Conservation (phyloP, 2,797 vertebrate species). For the Catostomus latipinnis region DNA sequence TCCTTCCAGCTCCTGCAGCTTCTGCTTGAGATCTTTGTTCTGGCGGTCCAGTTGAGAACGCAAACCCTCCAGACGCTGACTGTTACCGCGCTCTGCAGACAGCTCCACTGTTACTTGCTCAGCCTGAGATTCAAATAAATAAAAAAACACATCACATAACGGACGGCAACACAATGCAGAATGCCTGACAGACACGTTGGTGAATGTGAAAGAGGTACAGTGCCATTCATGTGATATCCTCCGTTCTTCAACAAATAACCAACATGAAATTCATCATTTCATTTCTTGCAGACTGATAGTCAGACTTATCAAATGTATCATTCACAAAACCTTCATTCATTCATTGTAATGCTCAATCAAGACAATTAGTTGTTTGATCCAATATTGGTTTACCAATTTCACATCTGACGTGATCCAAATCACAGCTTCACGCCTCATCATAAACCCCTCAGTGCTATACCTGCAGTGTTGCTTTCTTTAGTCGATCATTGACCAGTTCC, state of each 20-base stretch:
- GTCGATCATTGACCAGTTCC: conserved; percentile 89
- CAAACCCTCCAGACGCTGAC: conserved; percentile 88
- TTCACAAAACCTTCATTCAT: too few relatives aligned
- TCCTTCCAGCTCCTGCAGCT: conserved; percentile 91
- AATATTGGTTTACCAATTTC: too few relatives aligned
- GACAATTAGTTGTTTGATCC: too few relatives aligned
- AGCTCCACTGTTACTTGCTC: conserved; percentile 91
- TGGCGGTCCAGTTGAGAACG: conserved; percentile 92
- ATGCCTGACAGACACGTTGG: too few relatives aligned
- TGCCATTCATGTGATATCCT: too few relatives aligned
- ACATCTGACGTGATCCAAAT: too few relatives aligned
- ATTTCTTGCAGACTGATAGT: too few relatives aligned
- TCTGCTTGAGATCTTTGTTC: conserved; percentile 94
- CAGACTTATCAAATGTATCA: too few relatives aligned
- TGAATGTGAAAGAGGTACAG: too few relatives aligned
- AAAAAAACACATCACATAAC: neutral
- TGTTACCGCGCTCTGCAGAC: conserved; percentile 84
- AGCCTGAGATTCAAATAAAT: conserved; percentile 68
- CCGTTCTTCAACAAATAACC: neutral
- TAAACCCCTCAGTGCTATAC: conserved; percentile 65
- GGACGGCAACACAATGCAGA: too few relatives aligned
- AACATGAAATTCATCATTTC: neutral
- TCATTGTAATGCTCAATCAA: too few relatives aligned
- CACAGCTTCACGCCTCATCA: too few relatives aligned
- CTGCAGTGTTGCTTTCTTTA: conserved; percentile 89